Evolutionary conservation across 2,888 invertebrate species (phyloP), one percentile per base, ranked within the genome.

Genomic region (Drosophila leonis): DNA sequence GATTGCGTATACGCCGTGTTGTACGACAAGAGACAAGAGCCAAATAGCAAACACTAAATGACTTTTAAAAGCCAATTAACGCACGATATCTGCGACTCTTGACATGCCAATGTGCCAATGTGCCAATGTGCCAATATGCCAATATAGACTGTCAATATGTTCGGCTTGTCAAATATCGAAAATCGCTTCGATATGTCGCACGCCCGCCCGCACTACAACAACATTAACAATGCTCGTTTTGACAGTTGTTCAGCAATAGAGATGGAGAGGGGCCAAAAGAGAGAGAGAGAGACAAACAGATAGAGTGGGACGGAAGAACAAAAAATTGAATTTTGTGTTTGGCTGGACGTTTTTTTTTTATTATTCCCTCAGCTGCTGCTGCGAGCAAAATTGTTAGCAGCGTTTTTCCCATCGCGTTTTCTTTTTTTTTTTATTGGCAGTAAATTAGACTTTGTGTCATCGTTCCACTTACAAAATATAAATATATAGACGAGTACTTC

Each of bases 1-100:
- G 65, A 82, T 79, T 84, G 74, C 71, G 68, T 49, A 79, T 69
- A 51, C 83, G 83, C 39, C 65, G 56, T 61, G 80, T 63, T 60
- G 56, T 39, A 44, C 59, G 48, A 37, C 13, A 27, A 41, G 46
- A 49, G 48, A 60, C 44, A 49, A 61, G 62, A 55, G 52, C 66
- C 52, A 65, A 65, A 54, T 27, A 62, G 59, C 73, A 73, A 78
- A 66, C 62, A 81, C 75, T 80, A 82, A 76, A 73, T 81, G 82
- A 70, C 71, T 76, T 79, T 79, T 80, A 81, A 81, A 82, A 80
- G 85, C 85, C 85, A 88, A 84, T 84, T 88, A 84, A 88, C 64
- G 54, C 46, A 54, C 65, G 77, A 80, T 77, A 80, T 68, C 65
- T 65, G 77, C 48, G 46, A 37, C 52, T 52, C 73, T 67, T 59